phyloP scores from a whole-genome alignment of 2,113 vertebrate species.

The Myrmophylax atrothorax region DNA sequence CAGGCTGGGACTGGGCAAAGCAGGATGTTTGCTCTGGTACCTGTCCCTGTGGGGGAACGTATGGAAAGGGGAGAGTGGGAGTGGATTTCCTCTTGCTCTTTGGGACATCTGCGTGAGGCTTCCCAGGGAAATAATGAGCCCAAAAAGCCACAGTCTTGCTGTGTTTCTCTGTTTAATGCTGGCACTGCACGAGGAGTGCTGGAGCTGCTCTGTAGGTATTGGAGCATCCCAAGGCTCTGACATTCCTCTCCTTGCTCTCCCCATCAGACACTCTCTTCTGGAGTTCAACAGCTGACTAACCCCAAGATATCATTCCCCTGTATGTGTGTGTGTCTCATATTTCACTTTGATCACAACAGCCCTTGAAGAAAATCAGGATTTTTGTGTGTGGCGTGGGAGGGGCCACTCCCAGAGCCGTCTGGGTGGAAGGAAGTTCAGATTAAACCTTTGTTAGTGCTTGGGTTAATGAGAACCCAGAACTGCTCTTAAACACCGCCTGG shows the following conservation, averaged over 20 bases:
- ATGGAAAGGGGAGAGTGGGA: not conserved
- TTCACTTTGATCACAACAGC: not conserved
- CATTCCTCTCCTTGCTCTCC: not conserved
- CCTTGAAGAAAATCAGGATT: not conserved
- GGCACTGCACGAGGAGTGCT: too few relatives aligned
- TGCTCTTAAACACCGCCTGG: not conserved
- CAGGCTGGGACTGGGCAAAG: fast-evolving
- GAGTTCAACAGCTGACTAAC: not conserved
- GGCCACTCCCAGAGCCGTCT: not conserved
- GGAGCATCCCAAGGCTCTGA: not conserved
- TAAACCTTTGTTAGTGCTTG: not conserved
- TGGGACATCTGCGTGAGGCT: not conserved
- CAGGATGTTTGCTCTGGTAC: not conserved
- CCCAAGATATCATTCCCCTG: not conserved
- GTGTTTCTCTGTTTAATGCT: not conserved
- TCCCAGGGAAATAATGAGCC: not conserved
- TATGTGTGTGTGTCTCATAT: not conserved
- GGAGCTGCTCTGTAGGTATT: not conserved
- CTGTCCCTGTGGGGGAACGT: fast-evolving
- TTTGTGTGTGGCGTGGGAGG: not conserved
- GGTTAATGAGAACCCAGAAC: not conserved
- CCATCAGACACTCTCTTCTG: not conserved
- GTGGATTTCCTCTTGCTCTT: not conserved
- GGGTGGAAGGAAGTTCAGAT: constrained; percentile 21
- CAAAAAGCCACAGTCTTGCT: fast-evolving